Conservation (phyloP, 2,888 invertebrate species). For the Folsomia manolachei region DNA sequence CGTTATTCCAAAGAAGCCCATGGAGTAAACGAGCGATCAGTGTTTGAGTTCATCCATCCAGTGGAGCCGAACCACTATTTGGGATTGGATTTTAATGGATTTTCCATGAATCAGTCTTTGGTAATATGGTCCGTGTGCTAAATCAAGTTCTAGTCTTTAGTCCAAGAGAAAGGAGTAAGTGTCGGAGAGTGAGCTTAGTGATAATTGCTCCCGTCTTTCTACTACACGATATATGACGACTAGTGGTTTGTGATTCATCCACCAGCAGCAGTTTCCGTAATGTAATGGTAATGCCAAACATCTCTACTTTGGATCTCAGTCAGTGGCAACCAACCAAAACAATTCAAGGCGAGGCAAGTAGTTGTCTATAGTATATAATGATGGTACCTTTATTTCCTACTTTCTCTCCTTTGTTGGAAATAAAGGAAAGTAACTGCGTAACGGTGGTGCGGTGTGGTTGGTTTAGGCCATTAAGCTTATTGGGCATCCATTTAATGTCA, state of each 20-base stretch:
- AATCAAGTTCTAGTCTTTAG: conserved; percentile 41
- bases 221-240: conserved; percentile 30
- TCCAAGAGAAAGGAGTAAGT: conserved; percentile 12
- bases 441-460: too few species aligned
- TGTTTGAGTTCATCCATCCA: neutral
- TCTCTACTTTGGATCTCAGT: neutral
- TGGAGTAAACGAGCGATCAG: too few species aligned
- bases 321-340: neutral
- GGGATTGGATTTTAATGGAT: conserved; percentile 49
- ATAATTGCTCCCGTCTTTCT: conserved; percentile 43
- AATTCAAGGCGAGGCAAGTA: neutral
- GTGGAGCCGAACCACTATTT: conserved; percentile 20
- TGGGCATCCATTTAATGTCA: conserved; percentile 38
- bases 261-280: neutral
- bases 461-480: conserved; percentile 39
- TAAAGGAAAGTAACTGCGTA: conserved; percentile 14
- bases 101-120: conserved; percentile 32
- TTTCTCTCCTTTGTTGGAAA: neutral
- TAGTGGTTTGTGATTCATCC: conserved; percentile 10
- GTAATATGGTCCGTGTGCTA: conserved; percentile 23
- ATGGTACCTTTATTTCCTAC: too few species aligned
- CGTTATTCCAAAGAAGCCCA: too few species aligned
- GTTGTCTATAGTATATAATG: neutral
- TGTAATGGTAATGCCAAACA: neutral
- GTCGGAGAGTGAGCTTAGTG: conserved; percentile 26